These are phyloP conservation scores for Apostichopus japonicus DNA, from an alignment of 35 echinoderm and acorn worm species.

Conservation along the genomic window DNA sequence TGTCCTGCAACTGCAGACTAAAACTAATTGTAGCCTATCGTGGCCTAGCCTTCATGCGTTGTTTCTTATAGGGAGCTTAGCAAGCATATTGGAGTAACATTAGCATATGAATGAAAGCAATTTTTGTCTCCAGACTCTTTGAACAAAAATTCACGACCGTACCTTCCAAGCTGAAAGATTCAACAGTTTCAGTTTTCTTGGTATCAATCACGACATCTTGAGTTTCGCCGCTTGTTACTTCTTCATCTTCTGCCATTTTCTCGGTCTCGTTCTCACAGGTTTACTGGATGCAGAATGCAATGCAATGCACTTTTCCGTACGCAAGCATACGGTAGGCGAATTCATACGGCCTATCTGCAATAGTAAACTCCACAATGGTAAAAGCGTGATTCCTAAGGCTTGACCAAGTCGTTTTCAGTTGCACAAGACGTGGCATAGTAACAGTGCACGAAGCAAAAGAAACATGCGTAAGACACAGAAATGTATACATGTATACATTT, in stretches of 20 bases:
- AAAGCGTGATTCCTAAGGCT: background rate
- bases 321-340: too few relatives aligned
- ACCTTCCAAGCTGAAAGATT: background rate
- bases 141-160: background rate
- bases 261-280: too few relatives aligned
- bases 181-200: background rate
- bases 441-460: too few relatives aligned
- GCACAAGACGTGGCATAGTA: background rate
- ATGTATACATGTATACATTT: too few relatives aligned
- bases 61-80: background rate
- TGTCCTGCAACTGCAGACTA: too few relatives aligned
- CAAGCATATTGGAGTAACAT: background rate
- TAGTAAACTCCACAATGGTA: background rate
- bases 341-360: too few relatives aligned
- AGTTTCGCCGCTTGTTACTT: background rate
- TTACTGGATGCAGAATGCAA: too few relatives aligned
- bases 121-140: background rate
- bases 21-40: too few relatives aligned
- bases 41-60: too few relatives aligned
- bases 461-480: too few relatives aligned
- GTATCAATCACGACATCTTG: background rate
- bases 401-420: background rate
- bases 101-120: too few relatives aligned
- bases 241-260: background rate
- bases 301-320: too few relatives aligned